Evolutionary conservation across 1,140 invertebrate species (phyloP), one percentile per base, ranked within the genome.

Genomic region (Charaxes varanes): DNA sequence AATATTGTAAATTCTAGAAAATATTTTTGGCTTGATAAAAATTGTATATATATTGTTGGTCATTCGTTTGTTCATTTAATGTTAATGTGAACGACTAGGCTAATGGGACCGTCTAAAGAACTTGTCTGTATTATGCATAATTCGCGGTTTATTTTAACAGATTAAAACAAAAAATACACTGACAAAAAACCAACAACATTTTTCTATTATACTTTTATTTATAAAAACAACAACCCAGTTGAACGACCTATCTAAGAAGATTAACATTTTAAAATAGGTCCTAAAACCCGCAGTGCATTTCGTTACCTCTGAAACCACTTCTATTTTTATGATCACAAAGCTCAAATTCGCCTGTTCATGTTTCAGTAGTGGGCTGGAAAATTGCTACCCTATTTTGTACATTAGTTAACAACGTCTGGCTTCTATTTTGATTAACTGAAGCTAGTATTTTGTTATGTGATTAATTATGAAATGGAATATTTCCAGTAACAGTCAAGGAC

Each of bases 381-480:
- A 47, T 53, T 46, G 38, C 44, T 41, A 45, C 38, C 38, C 40
- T 47, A 53, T 53, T 47, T 31, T 36, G 43, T 47, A 40, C 38
- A 53, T 53, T 53, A 47, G 28, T 35, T 38, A 41, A 47, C 41
- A 48, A 33, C 37, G 44, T 40, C 37, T 47, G 37, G 44, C 44
- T 47, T 47, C 41, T 33, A 49, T 53, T 53, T 36, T 53, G 41
- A 53, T 53, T 46, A 53, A 53, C 41, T 41, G 51, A 44, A 44
- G 44, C 44, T 47, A 41, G 41, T 24, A 41, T 47, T 41, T 33
- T 41, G 32, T 24, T 18, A 15, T 13, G 5, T 11, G 14, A 45
- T 45, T 45, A 37, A 45, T 44, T 44, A 45, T 37, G 18, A 37
- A 23, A 44, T 21, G 14, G n/a, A 4, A 23, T 33, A 27, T 34